Conservation (phyloP, 2,797 vertebrate genomes). For the Serranus cabrilla region DNA sequence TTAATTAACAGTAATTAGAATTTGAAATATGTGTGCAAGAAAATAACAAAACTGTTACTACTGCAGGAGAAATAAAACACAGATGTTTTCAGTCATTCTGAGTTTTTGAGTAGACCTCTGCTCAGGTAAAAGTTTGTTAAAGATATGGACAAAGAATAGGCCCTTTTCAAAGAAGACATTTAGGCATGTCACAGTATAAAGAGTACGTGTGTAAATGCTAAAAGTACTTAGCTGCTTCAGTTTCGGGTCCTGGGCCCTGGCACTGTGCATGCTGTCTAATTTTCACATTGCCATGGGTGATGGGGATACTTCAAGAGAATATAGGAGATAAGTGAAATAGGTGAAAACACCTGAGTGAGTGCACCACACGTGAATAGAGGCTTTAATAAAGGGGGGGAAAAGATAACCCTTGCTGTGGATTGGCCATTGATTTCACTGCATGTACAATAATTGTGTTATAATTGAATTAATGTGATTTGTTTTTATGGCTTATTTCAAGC, state of each 20-base stretch:
- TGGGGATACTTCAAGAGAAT: not conserved
- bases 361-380: not conserved
- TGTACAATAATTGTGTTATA: not conserved
- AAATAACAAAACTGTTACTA: not conserved
- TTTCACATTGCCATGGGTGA: not conserved
- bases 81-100: not conserved
- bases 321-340: not conserved
- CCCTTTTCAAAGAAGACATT: not conserved
- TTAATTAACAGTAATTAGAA: conserved; percentile 20
- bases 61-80: not conserved
- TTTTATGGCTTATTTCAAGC: not conserved
- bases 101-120: not conserved
- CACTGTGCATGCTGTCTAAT: not conserved
- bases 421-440: not conserved
- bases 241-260: not conserved
- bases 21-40: conserved; percentile 5
- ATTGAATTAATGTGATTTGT: not conserved
- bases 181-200: not conserved
- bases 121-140: not conserved
- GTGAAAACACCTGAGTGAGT: not conserved
- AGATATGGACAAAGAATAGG: not conserved
- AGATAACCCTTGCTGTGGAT: not conserved
- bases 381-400: not conserved
- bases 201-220: not conserved
- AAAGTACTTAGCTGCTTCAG: too few species aligned